Conservation (phyloP, 2,797 vertebrate genomes). For the Mycteria americana region DNA sequence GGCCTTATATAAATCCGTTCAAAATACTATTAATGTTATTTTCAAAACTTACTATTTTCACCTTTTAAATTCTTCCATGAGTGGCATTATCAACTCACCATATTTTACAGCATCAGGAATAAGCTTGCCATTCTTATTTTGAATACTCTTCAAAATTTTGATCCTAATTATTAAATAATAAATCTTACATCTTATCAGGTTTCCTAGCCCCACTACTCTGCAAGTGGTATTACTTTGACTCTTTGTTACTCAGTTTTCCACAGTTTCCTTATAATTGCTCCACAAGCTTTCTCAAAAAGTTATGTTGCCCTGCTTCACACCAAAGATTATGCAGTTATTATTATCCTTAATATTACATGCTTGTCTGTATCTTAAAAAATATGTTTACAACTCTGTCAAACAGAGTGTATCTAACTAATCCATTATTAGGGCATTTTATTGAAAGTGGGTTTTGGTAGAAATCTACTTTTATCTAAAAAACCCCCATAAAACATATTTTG, state of each 20-base stretch:
- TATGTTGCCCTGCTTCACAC: neutral
- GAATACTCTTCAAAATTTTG: neutral
- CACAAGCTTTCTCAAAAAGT: neutral
- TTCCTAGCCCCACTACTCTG: neutral
- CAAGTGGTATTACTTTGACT: neutral
- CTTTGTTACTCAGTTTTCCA: neutral
- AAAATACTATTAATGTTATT: neutral
- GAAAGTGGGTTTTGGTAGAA: neutral
- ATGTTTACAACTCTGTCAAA: neutral
- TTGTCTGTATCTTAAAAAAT: neutral
- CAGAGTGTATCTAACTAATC: neutral
- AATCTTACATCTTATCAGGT: neutral
- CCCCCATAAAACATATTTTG: rapidly evolving
- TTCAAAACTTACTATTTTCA: neutral
- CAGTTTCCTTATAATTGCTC: neutral
- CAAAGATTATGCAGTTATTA: neutral
- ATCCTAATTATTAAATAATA: neutral
- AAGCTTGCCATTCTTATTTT: neutral
- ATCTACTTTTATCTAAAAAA: neutral
- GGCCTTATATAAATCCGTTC: neutral
- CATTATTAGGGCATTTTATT: neutral
- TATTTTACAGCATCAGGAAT: neutral
- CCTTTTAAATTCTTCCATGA: neutral
- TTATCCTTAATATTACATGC: neutral
- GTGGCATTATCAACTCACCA: neutral